Percentiles rank a stretch among this genome's conserved stretches.
Conservation (phyloP, 2,888 invertebrate genomes). For the Drosophila tripunctata region DNA sequence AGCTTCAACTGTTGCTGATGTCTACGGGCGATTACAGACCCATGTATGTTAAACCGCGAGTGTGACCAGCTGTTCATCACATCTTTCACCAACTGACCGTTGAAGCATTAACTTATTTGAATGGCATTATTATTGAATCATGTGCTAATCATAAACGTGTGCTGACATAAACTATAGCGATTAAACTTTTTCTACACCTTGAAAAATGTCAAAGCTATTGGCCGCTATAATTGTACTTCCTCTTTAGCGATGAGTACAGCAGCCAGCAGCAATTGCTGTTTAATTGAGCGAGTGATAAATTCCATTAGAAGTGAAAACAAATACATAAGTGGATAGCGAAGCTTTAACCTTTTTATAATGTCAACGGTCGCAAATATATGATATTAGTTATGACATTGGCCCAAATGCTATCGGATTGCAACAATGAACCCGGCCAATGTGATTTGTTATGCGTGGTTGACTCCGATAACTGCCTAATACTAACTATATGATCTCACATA, state of each 20-base stretch:
- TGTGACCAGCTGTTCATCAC: constrained; percentile 1
- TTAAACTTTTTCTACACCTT: constrained; percentile 28
- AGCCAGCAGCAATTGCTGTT: constrained; percentile 50
- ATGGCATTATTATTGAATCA: background rate
- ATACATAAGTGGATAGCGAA: constrained; percentile 30
- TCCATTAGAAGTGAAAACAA: constrained; percentile 26
- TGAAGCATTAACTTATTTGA: constrained; percentile 1
- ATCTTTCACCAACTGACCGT: constrained; percentile 5
- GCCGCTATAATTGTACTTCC: constrained; percentile 38
- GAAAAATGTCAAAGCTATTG: constrained; percentile 25
- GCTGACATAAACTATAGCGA: background rate
- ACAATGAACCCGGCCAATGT: constrained; percentile 70
- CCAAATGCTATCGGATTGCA: constrained; percentile 65
- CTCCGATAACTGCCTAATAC: constrained; percentile 48
- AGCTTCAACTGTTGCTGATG: no score
- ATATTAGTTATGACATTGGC: constrained; percentile 72
- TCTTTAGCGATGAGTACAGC: no score
- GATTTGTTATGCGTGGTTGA: constrained; percentile 73
- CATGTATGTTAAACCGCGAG: background rate
- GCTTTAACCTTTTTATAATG: constrained; percentile 50
- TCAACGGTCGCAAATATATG: constrained; percentile 68
- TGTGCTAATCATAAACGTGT: constrained; percentile 27
- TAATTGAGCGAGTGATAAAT: constrained; percentile 57
- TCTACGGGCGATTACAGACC: no score
- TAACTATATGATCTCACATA: constrained; percentile 19